Base-by-base conservation (phyloP, 2,888 invertebrate genomes). In the Hedya salicella region DNA sequence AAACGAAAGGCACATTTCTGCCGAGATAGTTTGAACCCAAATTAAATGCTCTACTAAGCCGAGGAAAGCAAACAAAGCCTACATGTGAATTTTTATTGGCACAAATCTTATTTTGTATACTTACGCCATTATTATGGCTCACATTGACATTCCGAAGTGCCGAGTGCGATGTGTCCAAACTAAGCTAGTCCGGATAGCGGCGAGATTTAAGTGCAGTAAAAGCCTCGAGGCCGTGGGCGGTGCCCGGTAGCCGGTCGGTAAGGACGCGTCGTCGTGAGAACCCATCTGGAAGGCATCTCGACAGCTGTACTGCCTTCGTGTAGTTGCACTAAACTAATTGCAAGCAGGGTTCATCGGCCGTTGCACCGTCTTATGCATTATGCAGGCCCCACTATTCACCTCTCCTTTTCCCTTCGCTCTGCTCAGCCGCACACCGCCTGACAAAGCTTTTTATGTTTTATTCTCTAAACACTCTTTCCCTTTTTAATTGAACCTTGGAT, bases 281-380 rank as follows among this genome's bases (percentile, higher is more conserved):
- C 70, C 73, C 74, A 79, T 79, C 78, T 78, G 68, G 68, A 69
- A 75, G 70, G 76, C 75, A 76, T 68, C 66, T 64, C 61, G 65
- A 54, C 66, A 67, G 63, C 61, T 53, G 62, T 36, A 54, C 60
- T 60, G 53, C 52, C 42, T 44, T 50, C 36, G 25, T 49, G 61
- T 62, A 61, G 63, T 66, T 62, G 57, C 69, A 75, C 74, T 73
- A 77, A 77, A 81, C 83, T 86, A 86, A 85, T 87, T 86, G 83
- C 81, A 77, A 76, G 78, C 76, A 80, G 83, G 82, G 82, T 83
- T 81, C 82, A 77, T 73, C 75, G 87, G 83, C 79, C 87, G 75
- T 81, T 86, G 86, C 84, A 79, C 86, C 78, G 72, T 72, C 77
- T 76, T 81, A 82, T 83, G 78, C 78, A 81, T 85, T 80, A 83